Base-by-base conservation (phyloP, 2,888 invertebrate species). In the Ochropleura plecta region DNA sequence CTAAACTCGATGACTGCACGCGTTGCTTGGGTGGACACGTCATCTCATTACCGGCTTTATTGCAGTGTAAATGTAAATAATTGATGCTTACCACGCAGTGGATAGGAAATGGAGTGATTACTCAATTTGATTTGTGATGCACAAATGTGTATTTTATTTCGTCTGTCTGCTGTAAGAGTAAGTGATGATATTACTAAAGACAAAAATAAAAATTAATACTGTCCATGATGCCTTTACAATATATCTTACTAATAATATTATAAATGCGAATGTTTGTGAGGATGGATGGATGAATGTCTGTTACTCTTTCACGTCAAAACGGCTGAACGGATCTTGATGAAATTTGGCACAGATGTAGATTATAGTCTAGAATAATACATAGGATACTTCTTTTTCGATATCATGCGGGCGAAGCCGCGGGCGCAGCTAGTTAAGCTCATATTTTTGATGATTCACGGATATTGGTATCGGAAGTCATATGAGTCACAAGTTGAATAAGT, bases 31-130 rank as follows among this genome's bases (percentile, higher is more conserved):
- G 57, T 66, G 67, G 78, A 76, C 80, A 81, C 81, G 82, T 89
- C 79, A 82, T 88, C 88, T 91, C 87, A 88, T 88, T 87, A 85
- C 81, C 55, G 48, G 82, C 80, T 82, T 87, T 78, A 88, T 86
- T 86, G 84, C 89, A 89, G 89, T 90, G 88, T 90, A 86, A 88
- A 87, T 85, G 86, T 90, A 88, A 90, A 92, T 92, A 90, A 90
- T 90, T 89, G 74, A 93, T 89, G 84, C 68, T 83, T 20, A 63
- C 20, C 69, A 78, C 51, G 64, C 51, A 78, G 48, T 74, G 20
- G 18, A 6, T 42, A 81, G 62, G 10, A 65, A 69, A 78, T 82
- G 70, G 65, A 81, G 60, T 82, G 14, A 30, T 70, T 8, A 51
- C n/a, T 70, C 8, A 10, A n/a, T 60, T 46, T 51, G 0, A 49